Evolutionary conservation across 2,888 invertebrate species (phyloP).

Genomic region (Agonopterix subpropinquella): DNA sequence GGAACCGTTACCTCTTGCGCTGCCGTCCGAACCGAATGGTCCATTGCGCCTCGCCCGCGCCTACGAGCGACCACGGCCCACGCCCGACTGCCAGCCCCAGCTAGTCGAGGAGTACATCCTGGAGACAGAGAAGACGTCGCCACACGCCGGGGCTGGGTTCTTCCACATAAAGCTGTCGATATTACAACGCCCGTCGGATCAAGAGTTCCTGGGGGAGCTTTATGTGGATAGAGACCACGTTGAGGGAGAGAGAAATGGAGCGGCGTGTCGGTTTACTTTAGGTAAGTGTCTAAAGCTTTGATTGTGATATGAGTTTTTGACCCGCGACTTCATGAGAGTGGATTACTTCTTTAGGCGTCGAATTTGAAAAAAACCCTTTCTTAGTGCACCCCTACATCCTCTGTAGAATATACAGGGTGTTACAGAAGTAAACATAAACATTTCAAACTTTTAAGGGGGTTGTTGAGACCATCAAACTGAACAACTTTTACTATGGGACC

Average conservation of each 20-base stretch:
- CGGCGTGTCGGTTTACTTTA: conserved; percentile 86
- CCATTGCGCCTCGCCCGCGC: conserved; percentile 61
- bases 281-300: conserved; percentile 36
- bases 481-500: no score
- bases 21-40: conserved; percentile 65
- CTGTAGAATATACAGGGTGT: no score
- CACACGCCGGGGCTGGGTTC: conserved; percentile 77
- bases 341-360: no score
- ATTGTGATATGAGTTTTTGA: neutral
- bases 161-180: conserved; percentile 92
- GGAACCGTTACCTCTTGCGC: conserved; percentile 73
- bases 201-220: conserved; percentile 91
- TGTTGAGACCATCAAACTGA: no score
- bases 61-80: conserved; percentile 78
- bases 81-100: conserved; percentile 85
- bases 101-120: conserved; percentile 91
- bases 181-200: conserved; percentile 89
- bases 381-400: no score
- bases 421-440: no score
- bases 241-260: conserved; percentile 84
- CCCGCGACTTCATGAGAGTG: no score
- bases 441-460: no score
- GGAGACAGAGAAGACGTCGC: conserved; percentile 85
- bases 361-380: no score
- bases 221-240: conserved; percentile 91